A percentile compares a stretch with the other conserved stretches of the same genome.
phyloP scores from a whole-genome alignment of 2,113 vertebrate genomes.

The Eurystomus gularis region DNA sequence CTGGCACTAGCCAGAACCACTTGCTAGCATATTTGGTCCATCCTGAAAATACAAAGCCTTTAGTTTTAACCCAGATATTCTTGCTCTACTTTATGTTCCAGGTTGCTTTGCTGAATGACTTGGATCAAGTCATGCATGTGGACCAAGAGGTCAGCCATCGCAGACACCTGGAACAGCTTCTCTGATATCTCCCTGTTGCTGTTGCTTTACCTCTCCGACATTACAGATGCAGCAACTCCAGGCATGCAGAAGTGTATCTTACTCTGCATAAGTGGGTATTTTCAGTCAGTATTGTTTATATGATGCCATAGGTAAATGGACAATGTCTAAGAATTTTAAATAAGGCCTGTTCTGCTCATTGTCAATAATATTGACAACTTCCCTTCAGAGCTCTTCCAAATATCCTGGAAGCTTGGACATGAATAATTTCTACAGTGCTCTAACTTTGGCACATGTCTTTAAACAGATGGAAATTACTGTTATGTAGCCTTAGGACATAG shows the following conservation, averaged over 20 bases:
- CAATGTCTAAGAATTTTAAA: background rate
- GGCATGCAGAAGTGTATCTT: background rate
- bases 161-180: background rate
- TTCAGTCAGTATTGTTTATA: background rate
- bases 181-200: background rate
- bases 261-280: background rate
- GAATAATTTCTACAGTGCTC: background rate
- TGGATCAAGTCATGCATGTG: background rate
- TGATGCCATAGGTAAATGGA: background rate
- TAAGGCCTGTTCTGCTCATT: background rate
- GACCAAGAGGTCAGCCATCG: background rate
- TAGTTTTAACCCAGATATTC: background rate
- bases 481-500: constrained; percentile 32
- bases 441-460: constrained; percentile 8
- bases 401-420: background rate
- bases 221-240: background rate
- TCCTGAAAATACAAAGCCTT: background rate
- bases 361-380: background rate
- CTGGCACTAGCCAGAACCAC: background rate
- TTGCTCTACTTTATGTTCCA: background rate
- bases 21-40: background rate
- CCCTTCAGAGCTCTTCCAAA: background rate
- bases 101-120: background rate
- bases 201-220: background rate
- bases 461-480: constrained; percentile 56